Evolutionary conservation across 2,888 invertebrate species (phyloP), one percentile per base, ranked within the genome.

Genomic region (Aelia acuminata): DNA sequence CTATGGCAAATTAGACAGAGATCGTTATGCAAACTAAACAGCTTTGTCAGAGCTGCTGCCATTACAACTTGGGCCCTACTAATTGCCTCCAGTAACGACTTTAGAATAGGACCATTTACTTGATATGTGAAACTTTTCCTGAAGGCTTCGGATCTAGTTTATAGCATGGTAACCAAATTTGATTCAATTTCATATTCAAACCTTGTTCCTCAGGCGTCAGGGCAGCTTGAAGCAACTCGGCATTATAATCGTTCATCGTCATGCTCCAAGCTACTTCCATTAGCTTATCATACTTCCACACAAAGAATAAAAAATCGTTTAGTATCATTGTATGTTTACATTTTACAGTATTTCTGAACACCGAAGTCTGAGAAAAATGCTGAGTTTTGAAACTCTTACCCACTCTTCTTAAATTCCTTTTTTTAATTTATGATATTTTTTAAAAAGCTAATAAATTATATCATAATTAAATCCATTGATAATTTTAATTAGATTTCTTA

Each of bases 1-100:
- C 57, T 26, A n/a, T 39, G 75, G 39, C 75, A 75, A 39, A 75
- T 75, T 75, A 43, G 75, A 7, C 75, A 75, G 39, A 75, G 2
- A 39, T 75, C 3, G 75, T 20, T 75, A 10, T 75, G 75, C 75
- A 43, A 75, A 75, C 75, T 75, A 75, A 75, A 75, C 22, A 75
- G 75, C 75, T 75, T 75, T 75, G 10, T 75, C 75, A 75, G 75
- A 75, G 39, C 39, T n/a, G 7, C 22, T 75, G 22, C 39, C 75
- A 75, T 75, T 75, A 75, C 39, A 75, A 43, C 75, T 75, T 43
- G 39, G 39, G 75, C 75, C 22, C 1, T 39, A 43, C 75, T 75
- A 75, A 75, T 75, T 75, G 75, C 35, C 22, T 35, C 26, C 39
- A 75, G 75, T 75, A 75, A 75, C 75, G 75, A 75, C 39, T 75